These are phyloP conservation scores for Anguilla pacifica DNA, from an alignment of 2,797 vertebrate genomes.

Conservation along the genomic window DNA sequence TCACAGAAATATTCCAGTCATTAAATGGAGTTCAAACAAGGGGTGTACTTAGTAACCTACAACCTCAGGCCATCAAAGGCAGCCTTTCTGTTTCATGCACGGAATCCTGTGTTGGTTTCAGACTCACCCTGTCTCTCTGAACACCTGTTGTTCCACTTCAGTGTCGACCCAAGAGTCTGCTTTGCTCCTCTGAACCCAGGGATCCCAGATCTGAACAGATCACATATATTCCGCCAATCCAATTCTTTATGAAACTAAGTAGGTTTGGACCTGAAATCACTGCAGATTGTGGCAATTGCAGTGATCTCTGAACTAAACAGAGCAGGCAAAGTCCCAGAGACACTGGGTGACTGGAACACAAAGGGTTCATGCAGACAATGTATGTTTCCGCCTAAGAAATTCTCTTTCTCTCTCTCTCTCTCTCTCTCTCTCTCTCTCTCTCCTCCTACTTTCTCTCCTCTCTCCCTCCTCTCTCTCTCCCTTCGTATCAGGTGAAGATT, in stretches of 20 bases:
- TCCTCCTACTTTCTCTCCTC: constrained; percentile 40
- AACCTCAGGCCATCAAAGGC: not conserved
- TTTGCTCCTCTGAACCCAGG: constrained; percentile 27
- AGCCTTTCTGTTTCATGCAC: not conserved
- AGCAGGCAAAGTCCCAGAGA: constrained; percentile 21
- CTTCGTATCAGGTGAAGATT: constrained; percentile 50
- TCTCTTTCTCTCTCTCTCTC: constrained; percentile 36
- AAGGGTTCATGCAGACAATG: not conserved
- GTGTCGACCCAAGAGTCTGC: constrained; percentile 10
- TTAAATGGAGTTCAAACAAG: constrained; percentile 18
- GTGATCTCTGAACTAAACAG: not conserved
- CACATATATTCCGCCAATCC: not conserved
- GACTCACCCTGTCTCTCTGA: constrained; percentile 15
- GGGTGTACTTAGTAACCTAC: constrained; percentile 8
- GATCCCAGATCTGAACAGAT: constrained; percentile 21
- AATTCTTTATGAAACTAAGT: not conserved
- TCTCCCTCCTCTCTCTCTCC: constrained; percentile 35
- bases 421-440: constrained; percentile 51
- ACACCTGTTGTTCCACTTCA: not conserved
- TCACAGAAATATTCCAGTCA: constrained; percentile 21
- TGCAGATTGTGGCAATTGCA: not conserved
- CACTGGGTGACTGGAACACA: constrained; percentile 21
- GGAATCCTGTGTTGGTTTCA: constrained; percentile 16
- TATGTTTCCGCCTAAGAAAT: constrained; percentile 22
- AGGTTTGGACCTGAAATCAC: not conserved